A percentile compares a stretch with the other conserved stretches of the same genome.
Conservation (phyloP, 2,888 invertebrate species). For the Pterobdella sp. region DNA sequence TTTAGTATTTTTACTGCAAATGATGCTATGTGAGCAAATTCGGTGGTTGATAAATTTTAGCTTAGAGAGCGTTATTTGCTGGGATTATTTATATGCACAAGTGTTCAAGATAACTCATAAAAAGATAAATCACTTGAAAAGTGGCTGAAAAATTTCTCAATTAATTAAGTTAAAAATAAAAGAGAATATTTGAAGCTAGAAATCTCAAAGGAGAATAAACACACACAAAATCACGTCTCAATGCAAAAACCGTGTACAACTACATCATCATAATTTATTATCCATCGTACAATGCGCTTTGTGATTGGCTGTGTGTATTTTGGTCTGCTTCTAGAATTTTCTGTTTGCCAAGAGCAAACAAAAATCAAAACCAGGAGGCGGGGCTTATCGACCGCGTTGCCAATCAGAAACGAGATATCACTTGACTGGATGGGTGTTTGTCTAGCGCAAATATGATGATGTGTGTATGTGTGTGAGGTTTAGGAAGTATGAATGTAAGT, state of each 20-base stretch:
- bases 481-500: constrained; percentile 2
- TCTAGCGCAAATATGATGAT: not conserved
- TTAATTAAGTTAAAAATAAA: too few relatives aligned
- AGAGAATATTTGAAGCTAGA: too few relatives aligned
- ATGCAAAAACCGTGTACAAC: not conserved
- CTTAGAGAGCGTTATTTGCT: too few relatives aligned
- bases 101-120: too few relatives aligned
- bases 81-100: too few relatives aligned
- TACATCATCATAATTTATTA: constrained; percentile 7
- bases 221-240: too few relatives aligned
- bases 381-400: not conserved
- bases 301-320: constrained; percentile 9
- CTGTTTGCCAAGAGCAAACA: constrained; percentile 4
- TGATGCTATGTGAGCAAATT: too few relatives aligned
- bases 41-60: too few relatives aligned
- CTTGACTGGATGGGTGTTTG: constrained; percentile 12
- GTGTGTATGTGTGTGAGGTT: not conserved
- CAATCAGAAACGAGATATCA: constrained; percentile 3
- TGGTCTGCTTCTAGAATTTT: constrained; percentile 7
- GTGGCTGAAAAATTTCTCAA: too few relatives aligned
- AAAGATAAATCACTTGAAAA: too few relatives aligned
- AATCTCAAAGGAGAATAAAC: too few relatives aligned
- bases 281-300: constrained; percentile 5
- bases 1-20: too few relatives aligned
- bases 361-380: constrained; percentile 9